phyloP scores from a whole-genome alignment of 2,888 invertebrate genomes.

The Caenorhabditis sp. region DNA sequence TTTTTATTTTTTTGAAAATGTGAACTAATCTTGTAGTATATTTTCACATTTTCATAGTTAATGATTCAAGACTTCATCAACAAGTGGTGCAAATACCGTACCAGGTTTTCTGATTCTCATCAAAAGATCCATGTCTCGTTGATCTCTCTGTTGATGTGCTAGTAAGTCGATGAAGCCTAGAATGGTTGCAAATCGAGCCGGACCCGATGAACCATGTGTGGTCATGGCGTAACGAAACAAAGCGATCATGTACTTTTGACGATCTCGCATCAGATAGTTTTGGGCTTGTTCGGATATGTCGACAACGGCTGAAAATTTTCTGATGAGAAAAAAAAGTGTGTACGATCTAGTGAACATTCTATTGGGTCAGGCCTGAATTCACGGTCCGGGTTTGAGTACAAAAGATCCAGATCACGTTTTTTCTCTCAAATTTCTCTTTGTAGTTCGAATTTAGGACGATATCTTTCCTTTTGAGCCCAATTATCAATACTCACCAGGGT shows the following conservation, averaged over 20 bases:
- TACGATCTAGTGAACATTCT: too few species aligned
- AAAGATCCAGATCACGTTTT: too few species aligned
- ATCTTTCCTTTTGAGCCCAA: too few species aligned
- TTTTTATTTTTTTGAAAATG: too few species aligned
- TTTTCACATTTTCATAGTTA: too few species aligned
- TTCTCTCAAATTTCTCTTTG: too few species aligned
- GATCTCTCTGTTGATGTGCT: constrained; percentile 29
- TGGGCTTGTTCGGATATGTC: background rate
- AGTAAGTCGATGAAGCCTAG: constrained; percentile 23
- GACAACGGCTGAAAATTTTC: background rate
- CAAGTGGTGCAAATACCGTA: background rate
- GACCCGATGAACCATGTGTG: constrained; percentile 13
- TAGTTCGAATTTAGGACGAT: too few species aligned
- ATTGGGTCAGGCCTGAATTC: too few species aligned
- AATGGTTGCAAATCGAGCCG: constrained; percentile 19
- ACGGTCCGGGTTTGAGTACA: too few species aligned
- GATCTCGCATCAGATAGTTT: constrained; percentile 2
- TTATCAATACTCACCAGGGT: constrained; percentile 17
- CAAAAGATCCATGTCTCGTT: background rate
- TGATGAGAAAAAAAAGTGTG: too few species aligned
- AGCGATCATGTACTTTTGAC: constrained; percentile 23
- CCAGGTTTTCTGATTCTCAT: background rate
- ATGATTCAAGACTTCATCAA: background rate
- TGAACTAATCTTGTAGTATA: too few species aligned
- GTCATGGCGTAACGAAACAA: constrained; percentile 20